Conservation (phyloP, 2,888 invertebrate species). For the Drosophila mimetica region DNA sequence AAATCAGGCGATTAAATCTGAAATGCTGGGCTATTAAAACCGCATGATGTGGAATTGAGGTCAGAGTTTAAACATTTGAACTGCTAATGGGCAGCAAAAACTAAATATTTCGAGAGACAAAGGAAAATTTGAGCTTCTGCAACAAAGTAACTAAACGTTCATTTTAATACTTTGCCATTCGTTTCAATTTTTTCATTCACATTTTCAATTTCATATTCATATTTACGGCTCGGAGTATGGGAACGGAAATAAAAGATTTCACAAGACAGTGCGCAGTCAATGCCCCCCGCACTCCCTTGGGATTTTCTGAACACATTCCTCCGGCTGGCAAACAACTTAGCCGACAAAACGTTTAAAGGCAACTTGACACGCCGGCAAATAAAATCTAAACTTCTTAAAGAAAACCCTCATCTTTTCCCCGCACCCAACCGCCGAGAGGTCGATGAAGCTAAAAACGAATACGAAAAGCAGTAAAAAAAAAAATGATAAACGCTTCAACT, state of each 20-base stretch:
- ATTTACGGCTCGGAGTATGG: conserved; percentile 49
- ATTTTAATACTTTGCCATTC: neutral
- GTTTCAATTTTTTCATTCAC: neutral
- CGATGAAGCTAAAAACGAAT: conserved; percentile 46
- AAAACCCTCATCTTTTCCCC: conserved; percentile 20
- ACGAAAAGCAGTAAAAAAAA: conserved; percentile 71
- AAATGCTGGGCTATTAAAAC: neutral
- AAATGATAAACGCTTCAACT: conserved; percentile 81
- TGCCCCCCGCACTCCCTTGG: conserved; percentile 46
- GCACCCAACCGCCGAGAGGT: conserved; percentile 5
- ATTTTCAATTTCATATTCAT: conserved; percentile 60
- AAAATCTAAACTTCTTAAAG: conserved; percentile 70
- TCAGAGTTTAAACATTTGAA: neutral
- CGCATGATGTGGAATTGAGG: neutral
- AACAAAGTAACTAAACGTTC: neutral
- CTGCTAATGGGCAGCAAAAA: neutral
- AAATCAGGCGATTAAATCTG: neutral
- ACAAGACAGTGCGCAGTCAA: conserved; percentile 64
- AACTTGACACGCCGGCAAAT: conserved; percentile 71
- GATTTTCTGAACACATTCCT: conserved; percentile 23
- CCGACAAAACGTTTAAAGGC: conserved; percentile 63
- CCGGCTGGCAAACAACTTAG: conserved; percentile 66
- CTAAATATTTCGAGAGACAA: neutral
- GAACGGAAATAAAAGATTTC: conserved; percentile 73
- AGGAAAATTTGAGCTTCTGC: neutral